Evolutionary conservation across 2,113 vertebrate genomes (phyloP).

Genomic region (Sylvilagus bachmani): DNA sequence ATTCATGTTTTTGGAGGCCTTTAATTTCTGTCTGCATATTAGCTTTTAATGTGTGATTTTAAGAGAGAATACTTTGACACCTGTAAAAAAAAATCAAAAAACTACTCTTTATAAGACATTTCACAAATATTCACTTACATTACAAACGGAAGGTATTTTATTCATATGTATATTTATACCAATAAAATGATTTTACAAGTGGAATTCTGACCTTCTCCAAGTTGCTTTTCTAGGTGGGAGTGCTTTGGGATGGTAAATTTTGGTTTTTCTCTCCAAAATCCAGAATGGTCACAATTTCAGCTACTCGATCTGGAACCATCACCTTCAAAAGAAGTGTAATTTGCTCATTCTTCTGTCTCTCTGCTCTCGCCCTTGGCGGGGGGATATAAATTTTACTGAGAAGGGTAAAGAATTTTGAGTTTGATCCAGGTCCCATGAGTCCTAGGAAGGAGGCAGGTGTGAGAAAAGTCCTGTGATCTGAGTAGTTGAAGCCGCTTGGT

Average conservation of each 20-base stretch:
- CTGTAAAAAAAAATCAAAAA: constrained; percentile 86
- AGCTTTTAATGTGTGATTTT: constrained; percentile 88
- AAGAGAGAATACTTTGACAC: constrained; percentile 81
- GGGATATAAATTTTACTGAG: background rate
- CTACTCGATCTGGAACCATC: background rate
- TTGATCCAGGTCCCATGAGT: background rate
- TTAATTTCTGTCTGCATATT: constrained; percentile 88
- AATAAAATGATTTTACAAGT: constrained; percentile 97
- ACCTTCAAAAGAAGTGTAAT: background rate
- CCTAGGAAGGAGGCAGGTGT: rapidly evolving
- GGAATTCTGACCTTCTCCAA: constrained; percentile 62
- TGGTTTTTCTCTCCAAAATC: background rate
- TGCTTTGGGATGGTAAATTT: background rate
- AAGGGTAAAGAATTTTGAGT: background rate
- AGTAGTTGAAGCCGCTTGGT: background rate
- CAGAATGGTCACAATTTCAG: background rate
- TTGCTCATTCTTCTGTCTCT: background rate
- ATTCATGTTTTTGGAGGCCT: constrained; percentile 85
- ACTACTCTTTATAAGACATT: constrained; percentile 86
- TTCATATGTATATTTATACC: constrained; percentile 95
- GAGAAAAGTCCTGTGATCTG: background rate
- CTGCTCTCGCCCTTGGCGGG: background rate
- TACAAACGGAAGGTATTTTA: constrained; percentile 91
- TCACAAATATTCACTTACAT: constrained; percentile 87
- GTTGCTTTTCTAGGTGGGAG: background rate